A percentile compares a stretch with the other conserved stretches of the same genome.
Conservation (phyloP, 2,113 vertebrate species). For the Prunella fulvescens region DNA sequence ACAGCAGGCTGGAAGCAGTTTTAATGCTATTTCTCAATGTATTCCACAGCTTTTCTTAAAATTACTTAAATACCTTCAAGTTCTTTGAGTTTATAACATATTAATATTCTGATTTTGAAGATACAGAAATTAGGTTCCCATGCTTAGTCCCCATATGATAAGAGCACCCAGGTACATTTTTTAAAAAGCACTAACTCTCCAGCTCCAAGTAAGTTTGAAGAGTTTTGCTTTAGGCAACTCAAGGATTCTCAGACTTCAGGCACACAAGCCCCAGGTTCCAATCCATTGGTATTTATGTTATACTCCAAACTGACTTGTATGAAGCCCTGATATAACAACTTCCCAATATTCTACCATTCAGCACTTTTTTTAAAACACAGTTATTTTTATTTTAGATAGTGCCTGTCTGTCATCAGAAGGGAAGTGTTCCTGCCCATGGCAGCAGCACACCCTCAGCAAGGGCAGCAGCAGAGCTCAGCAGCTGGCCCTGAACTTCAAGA, state of each 20-base stretch:
- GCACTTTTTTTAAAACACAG: too few species aligned
- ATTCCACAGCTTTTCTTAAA: background rate
- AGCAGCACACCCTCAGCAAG: background rate
- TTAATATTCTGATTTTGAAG: background rate
- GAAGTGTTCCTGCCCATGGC: background rate
- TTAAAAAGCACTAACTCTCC: background rate
- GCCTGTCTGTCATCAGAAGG: background rate
- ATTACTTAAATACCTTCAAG: background rate
- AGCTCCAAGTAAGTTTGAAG: background rate
- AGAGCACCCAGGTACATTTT: background rate
- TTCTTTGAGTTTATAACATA: background rate
- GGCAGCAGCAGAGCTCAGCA: background rate
- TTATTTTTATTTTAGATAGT: background rate
- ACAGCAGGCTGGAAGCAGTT: background rate
- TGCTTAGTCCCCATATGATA: background rate
- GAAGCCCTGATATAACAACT: background rate
- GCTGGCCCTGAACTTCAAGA: background rate
- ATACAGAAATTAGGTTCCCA: rapidly evolving
- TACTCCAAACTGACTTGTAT: background rate
- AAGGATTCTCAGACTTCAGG: background rate
- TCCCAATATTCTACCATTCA: background rate
- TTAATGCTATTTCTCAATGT: background rate
- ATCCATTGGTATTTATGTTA: background rate
- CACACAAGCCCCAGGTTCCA: background rate
- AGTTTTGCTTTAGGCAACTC: background rate